Evolutionary conservation across 1,140 invertebrate genomes (phyloP).

Genomic region (Pogonognathellus flavescens): DNA sequence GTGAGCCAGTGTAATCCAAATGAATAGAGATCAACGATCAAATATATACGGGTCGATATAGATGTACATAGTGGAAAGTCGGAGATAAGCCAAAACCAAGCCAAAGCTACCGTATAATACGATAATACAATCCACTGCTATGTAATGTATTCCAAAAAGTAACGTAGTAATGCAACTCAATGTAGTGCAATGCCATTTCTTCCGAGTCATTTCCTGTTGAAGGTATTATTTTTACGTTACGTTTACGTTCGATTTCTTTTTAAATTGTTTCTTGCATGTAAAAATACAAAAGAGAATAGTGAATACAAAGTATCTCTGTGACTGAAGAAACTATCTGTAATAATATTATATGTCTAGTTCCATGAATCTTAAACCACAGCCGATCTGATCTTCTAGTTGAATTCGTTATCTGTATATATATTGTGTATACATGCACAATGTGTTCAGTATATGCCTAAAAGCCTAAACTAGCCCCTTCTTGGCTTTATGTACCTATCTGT

Average conservation of each 20-base stretch:
- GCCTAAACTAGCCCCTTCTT: too few relatives aligned
- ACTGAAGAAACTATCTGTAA: not conserved
- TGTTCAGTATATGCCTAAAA: too few relatives aligned
- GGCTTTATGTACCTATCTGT: too few relatives aligned
- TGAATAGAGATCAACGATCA: not conserved
- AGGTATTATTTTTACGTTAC: slow-evolving; percentile 2
- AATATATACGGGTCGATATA: too few relatives aligned
- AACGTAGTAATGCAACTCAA: slow-evolving; percentile 18
- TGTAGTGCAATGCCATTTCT: slow-evolving; percentile 37
- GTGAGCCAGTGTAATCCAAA: not conserved
- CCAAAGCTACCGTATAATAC: not conserved
- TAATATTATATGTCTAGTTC: not conserved
- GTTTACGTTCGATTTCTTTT: slow-evolving; percentile 43
- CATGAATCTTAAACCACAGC: too few relatives aligned
- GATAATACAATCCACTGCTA: slow-evolving; percentile 5
- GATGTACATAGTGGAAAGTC: not conserved
- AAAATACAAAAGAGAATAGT: not conserved
- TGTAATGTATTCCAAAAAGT: slow-evolving; percentile 17
- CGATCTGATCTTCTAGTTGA: not conserved
- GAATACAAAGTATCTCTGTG: slow-evolving; percentile 8
- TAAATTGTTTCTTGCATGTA: slow-evolving; percentile 31
- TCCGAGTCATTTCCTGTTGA: slow-evolving; percentile 35
- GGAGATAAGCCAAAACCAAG: slow-evolving; percentile 5
- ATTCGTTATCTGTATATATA: too few relatives aligned
- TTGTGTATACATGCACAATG: too few relatives aligned